Conservation (phyloP, 92 coral and sea anemone species). For the Epizoanthus ramosus region DNA sequence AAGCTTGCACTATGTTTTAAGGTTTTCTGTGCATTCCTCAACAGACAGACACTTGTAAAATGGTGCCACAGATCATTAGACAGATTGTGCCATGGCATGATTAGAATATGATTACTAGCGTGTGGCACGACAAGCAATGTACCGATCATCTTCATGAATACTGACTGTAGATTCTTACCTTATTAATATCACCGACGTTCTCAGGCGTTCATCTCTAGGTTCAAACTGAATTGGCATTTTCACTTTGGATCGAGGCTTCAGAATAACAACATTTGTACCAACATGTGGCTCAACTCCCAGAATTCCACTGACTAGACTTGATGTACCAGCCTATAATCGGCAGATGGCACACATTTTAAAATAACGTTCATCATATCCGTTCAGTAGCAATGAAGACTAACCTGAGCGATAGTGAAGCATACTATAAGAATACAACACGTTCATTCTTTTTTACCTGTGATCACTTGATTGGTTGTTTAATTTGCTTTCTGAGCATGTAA, state of each 20-base stretch:
- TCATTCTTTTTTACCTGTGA: too few species aligned
- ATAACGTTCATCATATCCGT: neutral
- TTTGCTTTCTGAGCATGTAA: too few species aligned
- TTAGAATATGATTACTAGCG: too few species aligned
- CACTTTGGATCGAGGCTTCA: conserved; percentile 82
- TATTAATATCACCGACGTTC: conserved; percentile 80
- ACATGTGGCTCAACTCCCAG: conserved; percentile 70
- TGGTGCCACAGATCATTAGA: too few species aligned
- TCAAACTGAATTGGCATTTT: conserved; percentile 83
- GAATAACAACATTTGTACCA: conserved; percentile 69
- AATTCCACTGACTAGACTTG: conserved; percentile 52
- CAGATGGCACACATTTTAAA: neutral
- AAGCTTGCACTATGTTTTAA: too few species aligned
- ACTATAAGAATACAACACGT: too few species aligned
- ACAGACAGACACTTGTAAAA: too few species aligned
- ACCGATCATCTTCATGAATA: too few species aligned
- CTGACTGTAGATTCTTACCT: conserved; percentile 42
- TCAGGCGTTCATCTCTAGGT: conserved; percentile 84
- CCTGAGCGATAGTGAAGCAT: neutral
- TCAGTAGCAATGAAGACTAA: neutral
- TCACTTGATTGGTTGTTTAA: too few species aligned
- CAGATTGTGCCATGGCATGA: too few species aligned
- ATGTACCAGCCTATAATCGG: conserved; percentile 45
- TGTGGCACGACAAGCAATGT: too few species aligned
- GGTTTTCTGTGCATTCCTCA: too few species aligned